Conservation (phyloP, 2,888 invertebrate species). For the Luperina testacea region DNA sequence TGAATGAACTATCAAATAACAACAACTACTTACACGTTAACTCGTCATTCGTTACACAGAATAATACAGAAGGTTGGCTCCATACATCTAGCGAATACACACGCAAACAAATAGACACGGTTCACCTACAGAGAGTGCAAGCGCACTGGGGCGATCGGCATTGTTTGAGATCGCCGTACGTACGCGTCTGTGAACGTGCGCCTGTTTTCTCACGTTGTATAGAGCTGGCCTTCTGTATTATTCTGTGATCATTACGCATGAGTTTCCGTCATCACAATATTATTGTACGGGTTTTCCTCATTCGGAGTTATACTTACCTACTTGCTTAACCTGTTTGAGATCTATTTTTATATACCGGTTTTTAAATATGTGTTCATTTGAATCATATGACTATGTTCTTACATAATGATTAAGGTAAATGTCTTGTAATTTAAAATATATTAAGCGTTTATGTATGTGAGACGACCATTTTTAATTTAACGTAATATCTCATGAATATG, state of each 20-base stretch:
- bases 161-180: neutral
- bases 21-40: neutral
- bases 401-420: slow-evolving; percentile 8
- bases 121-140: slow-evolving; percentile 13
- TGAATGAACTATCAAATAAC: slow-evolving; percentile 15
- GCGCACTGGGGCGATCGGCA: neutral
- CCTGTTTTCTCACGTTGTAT: neutral
- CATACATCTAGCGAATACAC: neutral
- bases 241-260: slow-evolving; percentile 25
- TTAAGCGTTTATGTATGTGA: neutral
- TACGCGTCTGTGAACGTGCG: too few species aligned
- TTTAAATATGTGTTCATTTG: slow-evolving; percentile 9
- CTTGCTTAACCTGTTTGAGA: slow-evolving; percentile 29
- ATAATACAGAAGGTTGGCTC: slow-evolving; percentile 5
- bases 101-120: neutral
- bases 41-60: neutral
- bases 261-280: slow-evolving; percentile 26
- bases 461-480: neutral
- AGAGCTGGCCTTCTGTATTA: slow-evolving; percentile 2
- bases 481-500: neutral
- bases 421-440: neutral
- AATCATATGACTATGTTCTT: neutral
- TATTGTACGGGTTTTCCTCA: slow-evolving; percentile 52
- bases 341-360: slow-evolving; percentile 27
- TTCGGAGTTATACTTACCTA: slow-evolving; percentile 25